These are phyloP conservation scores for Drosophila lini DNA, from an alignment of 1,140 invertebrate species.

Conservation along the genomic window DNA sequence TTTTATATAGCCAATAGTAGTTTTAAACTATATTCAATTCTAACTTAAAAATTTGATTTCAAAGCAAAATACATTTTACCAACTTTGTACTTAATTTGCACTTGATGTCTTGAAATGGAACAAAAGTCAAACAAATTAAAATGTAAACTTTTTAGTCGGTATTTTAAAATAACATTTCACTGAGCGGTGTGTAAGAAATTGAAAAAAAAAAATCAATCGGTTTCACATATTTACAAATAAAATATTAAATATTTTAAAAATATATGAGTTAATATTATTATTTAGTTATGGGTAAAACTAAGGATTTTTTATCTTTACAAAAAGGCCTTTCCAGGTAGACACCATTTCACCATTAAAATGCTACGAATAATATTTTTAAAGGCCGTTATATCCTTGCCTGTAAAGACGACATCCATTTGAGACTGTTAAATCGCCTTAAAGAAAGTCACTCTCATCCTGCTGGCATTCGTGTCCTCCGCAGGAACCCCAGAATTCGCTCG, in stretches of 20 bases:
- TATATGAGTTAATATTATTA: background rate
- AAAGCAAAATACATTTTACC: constrained; percentile 20
- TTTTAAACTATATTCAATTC: constrained; percentile 47
- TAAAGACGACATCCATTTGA: background rate
- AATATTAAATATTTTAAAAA: constrained; percentile 49
- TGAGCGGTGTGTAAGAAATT: constrained; percentile 36
- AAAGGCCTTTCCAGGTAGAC: no score
- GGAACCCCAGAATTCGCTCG: constrained; percentile 24
- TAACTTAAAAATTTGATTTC: constrained; percentile 21
- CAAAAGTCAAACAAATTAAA: constrained; percentile 37
- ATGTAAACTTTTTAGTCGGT: constrained; percentile 21
- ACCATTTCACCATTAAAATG: background rate
- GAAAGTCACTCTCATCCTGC: constrained; percentile 3
- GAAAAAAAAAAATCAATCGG: constrained; percentile 23
- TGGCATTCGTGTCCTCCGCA: constrained; percentile 7
- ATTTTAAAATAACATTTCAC: constrained; percentile 35
- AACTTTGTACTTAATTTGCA: constrained; percentile 70
- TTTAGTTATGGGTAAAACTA: background rate
- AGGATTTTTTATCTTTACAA: background rate
- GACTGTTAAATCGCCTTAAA: constrained; percentile 14
- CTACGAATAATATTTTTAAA: background rate
- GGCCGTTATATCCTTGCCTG: background rate
- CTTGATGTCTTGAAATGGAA: constrained; percentile 16
- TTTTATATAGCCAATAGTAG: constrained; percentile 39
- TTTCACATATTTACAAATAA: constrained; percentile 61